Evolutionary conservation across 2,113 vertebrate species (phyloP), one percentile per base, ranked within the genome.

Genomic region (Leucopternis melanops): DNA sequence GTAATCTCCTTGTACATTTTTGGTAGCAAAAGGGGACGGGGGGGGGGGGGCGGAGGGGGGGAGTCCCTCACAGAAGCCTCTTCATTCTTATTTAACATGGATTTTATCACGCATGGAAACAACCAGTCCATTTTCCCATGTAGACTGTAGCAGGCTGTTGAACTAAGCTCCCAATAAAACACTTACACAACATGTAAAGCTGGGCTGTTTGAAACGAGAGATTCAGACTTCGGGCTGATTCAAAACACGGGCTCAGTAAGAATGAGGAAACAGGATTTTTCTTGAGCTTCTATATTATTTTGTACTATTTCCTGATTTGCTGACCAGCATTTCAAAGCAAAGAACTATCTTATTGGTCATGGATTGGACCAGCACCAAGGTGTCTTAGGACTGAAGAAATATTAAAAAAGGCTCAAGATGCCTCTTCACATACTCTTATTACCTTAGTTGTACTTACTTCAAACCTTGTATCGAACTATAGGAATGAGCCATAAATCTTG

Each of bases 1-100:
- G 36, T 90, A 95, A 94, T 82, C 44, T 87, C 58, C 70, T 94
- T 91, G 67, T 87, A 72, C 16, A 57, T 66, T 93, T 91, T 54
- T 96, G 85, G 84, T 95, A 87, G 84, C 62, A 45, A 84, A 91
- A 79, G 16, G 7, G 31, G 14, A 21, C 44, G 8, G 12, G 2
- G 13, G 36, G 36, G 36, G 5, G 21, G 13, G 29, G 10, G 4
- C 4, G 19, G 8, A 16, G 13, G 4, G 0, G 0, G 16, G 45
- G 63, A 63, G 21, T 27, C 3, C 0, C 13, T 89, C 65, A 67
- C 18, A 57, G 61, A 59, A 42, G 27, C 34, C 34, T 74, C 38
- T 75, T 95, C 20, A 16, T 71, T 71, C 84, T 58, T 82, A 10
- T 65, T 94, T 79, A 65, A 82, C 58, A 49, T 5, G 26, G 44